A percentile compares a stretch with the other conserved stretches of the same genome.
phyloP scores from a whole-genome alignment of 2,888 invertebrate species.

The Andrena haemorrhoa region DNA sequence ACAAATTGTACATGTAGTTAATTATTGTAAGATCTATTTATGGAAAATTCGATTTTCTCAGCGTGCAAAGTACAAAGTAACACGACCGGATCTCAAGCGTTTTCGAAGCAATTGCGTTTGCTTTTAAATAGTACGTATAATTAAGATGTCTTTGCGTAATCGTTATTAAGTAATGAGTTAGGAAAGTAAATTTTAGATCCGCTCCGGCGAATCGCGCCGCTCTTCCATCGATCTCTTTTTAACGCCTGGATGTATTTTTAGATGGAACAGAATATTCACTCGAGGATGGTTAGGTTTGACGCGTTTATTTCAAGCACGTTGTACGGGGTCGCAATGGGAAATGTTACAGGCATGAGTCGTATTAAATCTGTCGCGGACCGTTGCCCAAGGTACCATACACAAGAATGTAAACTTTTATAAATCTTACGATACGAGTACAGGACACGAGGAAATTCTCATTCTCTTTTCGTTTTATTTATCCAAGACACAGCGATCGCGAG shows the following conservation, averaged over 20 bases:
- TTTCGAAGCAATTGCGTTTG: conserved; percentile 60
- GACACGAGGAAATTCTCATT: conserved; percentile 8
- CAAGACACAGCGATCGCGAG: conserved; percentile 7
- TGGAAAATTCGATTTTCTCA: conserved; percentile 71
- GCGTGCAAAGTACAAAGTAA: conserved; percentile 80
- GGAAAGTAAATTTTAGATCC: neutral
- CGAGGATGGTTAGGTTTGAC: conserved; percentile 11
- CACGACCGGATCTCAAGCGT: conserved; percentile 79
- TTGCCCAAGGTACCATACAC: neutral
- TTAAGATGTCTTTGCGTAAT: conserved; percentile 42
- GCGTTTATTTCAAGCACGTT: conserved; percentile 28
- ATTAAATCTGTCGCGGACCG: neutral
- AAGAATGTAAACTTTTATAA: conserved; percentile 18
- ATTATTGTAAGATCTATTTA: conserved; percentile 62
- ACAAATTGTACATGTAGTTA: conserved; percentile 51
- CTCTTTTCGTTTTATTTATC: conserved; percentile 13
- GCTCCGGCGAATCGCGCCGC: conserved; percentile 1
- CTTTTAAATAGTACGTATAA: conserved; percentile 48
- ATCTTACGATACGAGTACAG: conserved; percentile 13
- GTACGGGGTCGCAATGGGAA: conserved; percentile 17
- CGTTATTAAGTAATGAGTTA: conserved; percentile 25
- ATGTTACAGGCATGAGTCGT: conserved; percentile 20
- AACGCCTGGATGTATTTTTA: neutral
- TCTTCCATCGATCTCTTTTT: conserved; percentile 15
- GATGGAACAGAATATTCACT: neutral